Percentiles rank a stretch among this genome's conserved stretches.
These are phyloP conservation scores for Boulengeromyrus knoepffleri DNA, from an alignment of 2,113 vertebrate species.

Conservation along the genomic window DNA sequence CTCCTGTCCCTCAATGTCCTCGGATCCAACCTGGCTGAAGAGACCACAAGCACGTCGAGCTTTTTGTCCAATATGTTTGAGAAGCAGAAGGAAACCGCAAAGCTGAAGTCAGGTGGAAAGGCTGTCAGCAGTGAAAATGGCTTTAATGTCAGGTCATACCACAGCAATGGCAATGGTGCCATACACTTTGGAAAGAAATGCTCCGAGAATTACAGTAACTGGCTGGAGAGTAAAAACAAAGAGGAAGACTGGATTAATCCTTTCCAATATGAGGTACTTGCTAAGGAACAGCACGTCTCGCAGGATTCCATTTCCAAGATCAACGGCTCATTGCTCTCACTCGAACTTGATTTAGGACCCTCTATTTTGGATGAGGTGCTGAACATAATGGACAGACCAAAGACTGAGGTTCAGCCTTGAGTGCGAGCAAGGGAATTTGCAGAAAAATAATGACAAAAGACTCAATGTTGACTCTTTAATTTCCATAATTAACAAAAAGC, in stretches of 20 bases:
- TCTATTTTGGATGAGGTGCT: constrained; percentile 96
- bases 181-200: constrained; percentile 73
- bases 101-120: constrained; percentile 58
- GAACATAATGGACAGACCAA: constrained; percentile 88
- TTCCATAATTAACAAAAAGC: constrained; percentile 45
- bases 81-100: constrained; percentile 62
- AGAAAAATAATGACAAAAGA: constrained; percentile 38
- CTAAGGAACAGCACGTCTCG: constrained; percentile 70
- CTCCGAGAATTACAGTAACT: constrained; percentile 70
- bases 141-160: constrained; percentile 39
- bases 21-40: constrained; percentile 36
- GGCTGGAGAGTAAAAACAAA: constrained; percentile 75
- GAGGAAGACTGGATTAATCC: constrained; percentile 68
- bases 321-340: constrained; percentile 80
- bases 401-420: constrained; percentile 51
- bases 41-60: constrained; percentile 42
- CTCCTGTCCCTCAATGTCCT: constrained; percentile 56
- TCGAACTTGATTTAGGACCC: constrained; percentile 91
- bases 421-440: constrained; percentile 38
- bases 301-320: constrained; percentile 81
- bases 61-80: constrained; percentile 55
- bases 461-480: constrained; percentile 48
- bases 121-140: constrained; percentile 58
- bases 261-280: constrained; percentile 64
- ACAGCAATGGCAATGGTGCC: constrained; percentile 39